These are phyloP conservation scores for Plutella xylostella DNA, from an alignment of 2,888 invertebrate genomes.

Conservation along the genomic window DNA sequence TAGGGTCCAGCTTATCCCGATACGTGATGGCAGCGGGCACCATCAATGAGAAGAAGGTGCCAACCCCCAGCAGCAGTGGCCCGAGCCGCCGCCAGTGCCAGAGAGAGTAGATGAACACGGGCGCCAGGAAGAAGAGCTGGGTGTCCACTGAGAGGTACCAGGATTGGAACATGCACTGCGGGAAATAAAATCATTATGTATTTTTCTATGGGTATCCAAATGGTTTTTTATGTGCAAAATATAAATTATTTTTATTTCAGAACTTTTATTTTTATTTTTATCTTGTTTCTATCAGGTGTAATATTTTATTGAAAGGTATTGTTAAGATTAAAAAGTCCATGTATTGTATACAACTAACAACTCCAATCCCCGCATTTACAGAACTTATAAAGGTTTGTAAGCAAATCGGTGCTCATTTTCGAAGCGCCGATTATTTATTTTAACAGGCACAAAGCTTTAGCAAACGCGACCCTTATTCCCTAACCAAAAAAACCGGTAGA, in stretches of 20 bases:
- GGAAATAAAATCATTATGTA: slow-evolving; percentile 23
- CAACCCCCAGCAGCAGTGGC: slow-evolving; percentile 53
- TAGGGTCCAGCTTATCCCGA: slow-evolving; percentile 72
- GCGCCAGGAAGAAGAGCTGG: slow-evolving; percentile 75
- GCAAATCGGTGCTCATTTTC: too few species aligned
- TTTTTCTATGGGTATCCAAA: too few species aligned
- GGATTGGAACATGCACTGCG: slow-evolving; percentile 81
- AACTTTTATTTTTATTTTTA: neutral
- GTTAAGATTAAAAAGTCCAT: too few species aligned
- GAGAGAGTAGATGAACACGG: slow-evolving; percentile 74
- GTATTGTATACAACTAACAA: too few species aligned
- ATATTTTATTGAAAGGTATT: too few species aligned
- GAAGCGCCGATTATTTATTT: too few species aligned
- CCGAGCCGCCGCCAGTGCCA: slow-evolving; percentile 74
- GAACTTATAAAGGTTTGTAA: too few species aligned
- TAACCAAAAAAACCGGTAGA: too few species aligned
- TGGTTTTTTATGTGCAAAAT: too few species aligned
- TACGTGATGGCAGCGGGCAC: slow-evolving; percentile 72
- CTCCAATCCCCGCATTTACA: too few species aligned
- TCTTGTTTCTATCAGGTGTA: too few species aligned
- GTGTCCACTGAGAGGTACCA: slow-evolving; percentile 78
- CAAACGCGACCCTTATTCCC: neutral
- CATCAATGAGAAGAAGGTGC: slow-evolving; percentile 56
- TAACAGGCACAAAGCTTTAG: too few species aligned
- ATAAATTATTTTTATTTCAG: neutral